Base-by-base conservation (phyloP, 2,888 invertebrate genomes). In the Orthonychiurus folsomi region DNA sequence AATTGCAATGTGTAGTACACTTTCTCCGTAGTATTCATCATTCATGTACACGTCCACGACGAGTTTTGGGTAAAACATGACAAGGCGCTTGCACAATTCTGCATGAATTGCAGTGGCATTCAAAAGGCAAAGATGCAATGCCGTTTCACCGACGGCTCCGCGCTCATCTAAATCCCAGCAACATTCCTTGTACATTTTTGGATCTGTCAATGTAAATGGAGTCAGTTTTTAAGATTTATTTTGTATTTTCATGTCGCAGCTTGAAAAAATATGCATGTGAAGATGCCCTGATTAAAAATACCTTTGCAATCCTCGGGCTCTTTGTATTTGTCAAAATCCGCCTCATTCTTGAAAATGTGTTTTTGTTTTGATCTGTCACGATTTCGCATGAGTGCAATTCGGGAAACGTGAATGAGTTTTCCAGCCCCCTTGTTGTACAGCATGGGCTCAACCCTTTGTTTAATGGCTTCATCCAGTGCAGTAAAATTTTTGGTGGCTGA, bases 11-110 rank as follows among this genome's bases (percentile, higher is more conserved):
- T 99, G 99, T 1, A 99, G 81, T 0, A 92, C 91, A 75, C 88
- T 93, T 77, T 96, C 96, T 1, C 95, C 97, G 75, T 94, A 99
- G 77, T 96, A 97, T 78, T 97, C 97, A 75, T 97, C 97, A 57
- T 88, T 87, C 80, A 93, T 87, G 78, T 96, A 97, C 72, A 94
- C 88, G 75, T 99, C 97, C 75, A 94, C 89, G 74, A 97, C 92
- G 23, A 99, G 83, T 76, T 92, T 93, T 0, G 99, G 99, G 79
- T 92, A 99, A 76, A 91, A 89, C 58, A 88, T 83, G 5, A 97
- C 79, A 26, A 99, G 80, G 63, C 95, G 81, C 78, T 95, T 96
- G 0, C 94, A 95, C 60, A 99, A 81, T 76, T 95, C 95, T 1
- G 91, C 91, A 76, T 95, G 89, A 55, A 94, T 80, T 0, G 93